Percentiles rank a stretch among this genome's conserved stretches.
These are phyloP conservation scores for Alectoris magna DNA, from an alignment of 2,797 vertebrate species.

Conservation along the genomic window DNA sequence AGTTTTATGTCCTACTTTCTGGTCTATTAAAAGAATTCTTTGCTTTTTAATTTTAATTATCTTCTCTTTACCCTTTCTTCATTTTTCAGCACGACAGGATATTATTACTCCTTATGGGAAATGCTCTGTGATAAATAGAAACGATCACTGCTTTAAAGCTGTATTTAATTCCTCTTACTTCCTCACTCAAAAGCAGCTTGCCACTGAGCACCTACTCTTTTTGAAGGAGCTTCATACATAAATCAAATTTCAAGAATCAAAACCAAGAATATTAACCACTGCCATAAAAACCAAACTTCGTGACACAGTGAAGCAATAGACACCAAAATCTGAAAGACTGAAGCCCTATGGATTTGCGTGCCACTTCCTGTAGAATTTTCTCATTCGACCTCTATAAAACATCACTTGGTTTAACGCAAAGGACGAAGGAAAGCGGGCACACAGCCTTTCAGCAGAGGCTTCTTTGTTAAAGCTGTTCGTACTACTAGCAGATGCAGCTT, in stretches of 20 bases:
- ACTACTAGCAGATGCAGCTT: not conserved
- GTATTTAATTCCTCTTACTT: conserved; percentile 1
- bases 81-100: conserved; percentile 7
- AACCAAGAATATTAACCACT: not conserved
- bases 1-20: conserved; percentile 5
- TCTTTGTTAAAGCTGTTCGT: not conserved
- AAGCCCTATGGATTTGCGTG: not conserved
- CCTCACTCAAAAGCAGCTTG: not conserved
- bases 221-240: not conserved
- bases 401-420: not conserved
- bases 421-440: not conserved
- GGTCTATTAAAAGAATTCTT: conserved; percentile 8
- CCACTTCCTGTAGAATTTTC: not conserved
- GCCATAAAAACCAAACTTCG: not conserved
- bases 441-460: not conserved
- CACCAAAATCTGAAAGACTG: not conserved
- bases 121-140: not conserved
- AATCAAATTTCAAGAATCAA: conserved; percentile 25
- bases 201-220: not conserved
- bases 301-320: not conserved
- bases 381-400: conserved; percentile 9
- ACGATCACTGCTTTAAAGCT: not conserved
- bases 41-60: conserved; percentile 34
- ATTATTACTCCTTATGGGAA: not conserved
- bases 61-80: not conserved